Percentiles rank a stretch among this genome's conserved stretches.
These are phyloP conservation scores for Echinometra lucunter DNA, from an alignment of 53 echinoderm and acorn worm species.

Conservation along the genomic window DNA sequence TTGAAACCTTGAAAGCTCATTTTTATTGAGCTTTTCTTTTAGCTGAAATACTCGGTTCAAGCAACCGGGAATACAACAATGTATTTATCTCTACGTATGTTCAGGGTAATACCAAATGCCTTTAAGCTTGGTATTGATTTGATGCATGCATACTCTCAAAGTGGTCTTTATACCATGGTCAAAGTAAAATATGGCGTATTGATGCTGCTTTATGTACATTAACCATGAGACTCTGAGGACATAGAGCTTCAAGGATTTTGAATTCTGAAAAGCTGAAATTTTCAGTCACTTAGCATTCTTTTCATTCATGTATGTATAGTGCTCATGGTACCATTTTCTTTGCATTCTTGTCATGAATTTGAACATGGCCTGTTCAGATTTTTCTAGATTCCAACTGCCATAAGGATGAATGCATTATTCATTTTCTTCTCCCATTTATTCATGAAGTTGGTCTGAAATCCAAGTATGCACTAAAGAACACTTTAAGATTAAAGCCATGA, in stretches of 20 bases:
- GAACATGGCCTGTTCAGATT: no score
- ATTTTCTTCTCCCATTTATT: no score
- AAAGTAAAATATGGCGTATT: neutral
- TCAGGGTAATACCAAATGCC: neutral
- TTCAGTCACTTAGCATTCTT: neutral
- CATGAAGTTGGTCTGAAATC: no score
- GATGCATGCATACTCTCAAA: neutral
- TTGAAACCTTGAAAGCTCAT: neutral
- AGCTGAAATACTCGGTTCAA: neutral
- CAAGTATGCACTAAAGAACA: no score
- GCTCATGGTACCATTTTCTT: no score
- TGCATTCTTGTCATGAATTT: no score
- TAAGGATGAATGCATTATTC: no score
- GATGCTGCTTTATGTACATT: neutral
- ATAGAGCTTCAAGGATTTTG: no score
- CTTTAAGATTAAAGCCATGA: no score
- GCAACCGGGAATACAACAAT: neutral
- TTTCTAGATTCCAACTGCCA: no score
- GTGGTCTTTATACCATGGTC: neutral
- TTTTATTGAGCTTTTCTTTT: neutral
- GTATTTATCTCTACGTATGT: neutral
- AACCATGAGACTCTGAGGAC: neutral
- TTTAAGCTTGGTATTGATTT: constrained; percentile 19
- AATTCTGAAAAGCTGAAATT: no score
- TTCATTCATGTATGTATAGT: no score